Conservation (phyloP, 2,888 invertebrate species). For the Lydus trimaculatus region DNA sequence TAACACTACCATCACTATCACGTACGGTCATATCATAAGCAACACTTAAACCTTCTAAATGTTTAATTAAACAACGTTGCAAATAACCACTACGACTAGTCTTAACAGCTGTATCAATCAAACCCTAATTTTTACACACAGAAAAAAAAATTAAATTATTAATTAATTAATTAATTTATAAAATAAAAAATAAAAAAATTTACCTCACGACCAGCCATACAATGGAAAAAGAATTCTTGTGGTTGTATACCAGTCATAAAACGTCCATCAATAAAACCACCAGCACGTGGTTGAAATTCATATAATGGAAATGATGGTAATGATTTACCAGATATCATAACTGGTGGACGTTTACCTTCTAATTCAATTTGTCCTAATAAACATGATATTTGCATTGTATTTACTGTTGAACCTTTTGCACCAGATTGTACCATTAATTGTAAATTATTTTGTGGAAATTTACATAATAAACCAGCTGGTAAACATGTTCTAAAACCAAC, state of each 20-base stretch:
- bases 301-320: conserved; percentile 92
- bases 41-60: conserved; percentile 93
- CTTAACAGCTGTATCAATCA: conserved; percentile 99
- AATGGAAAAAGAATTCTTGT: conserved; percentile 99
- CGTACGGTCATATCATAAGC: conserved; percentile 95
- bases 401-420: conserved; percentile 98
- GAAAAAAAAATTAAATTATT: conserved; percentile 28
- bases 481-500: conserved; percentile 71
- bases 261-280: conserved; percentile 95
- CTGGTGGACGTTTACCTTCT: conserved; percentile 95
- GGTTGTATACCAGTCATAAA: conserved; percentile 99
- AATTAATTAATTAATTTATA: neutral
- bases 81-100: conserved; percentile 98
- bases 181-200: conserved; percentile 28
- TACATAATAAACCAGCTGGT: conserved; percentile 81
- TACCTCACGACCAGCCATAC: conserved; percentile 99
- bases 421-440: conserved; percentile 99
- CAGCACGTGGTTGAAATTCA: conserved; percentile 88
- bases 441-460: conserved; percentile 95
- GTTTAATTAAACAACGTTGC: conserved; percentile 96
- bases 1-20: conserved; percentile 90
- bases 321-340: conserved; percentile 92
- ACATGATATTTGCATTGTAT: conserved; percentile 98
- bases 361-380: conserved; percentile 97
- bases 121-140: conserved; percentile 67